Percentiles rank a stretch among this genome's conserved stretches.
Evolutionary conservation across 1,140 invertebrate genomes (phyloP).

Genomic region (Drosophila micromelanica): DNA sequence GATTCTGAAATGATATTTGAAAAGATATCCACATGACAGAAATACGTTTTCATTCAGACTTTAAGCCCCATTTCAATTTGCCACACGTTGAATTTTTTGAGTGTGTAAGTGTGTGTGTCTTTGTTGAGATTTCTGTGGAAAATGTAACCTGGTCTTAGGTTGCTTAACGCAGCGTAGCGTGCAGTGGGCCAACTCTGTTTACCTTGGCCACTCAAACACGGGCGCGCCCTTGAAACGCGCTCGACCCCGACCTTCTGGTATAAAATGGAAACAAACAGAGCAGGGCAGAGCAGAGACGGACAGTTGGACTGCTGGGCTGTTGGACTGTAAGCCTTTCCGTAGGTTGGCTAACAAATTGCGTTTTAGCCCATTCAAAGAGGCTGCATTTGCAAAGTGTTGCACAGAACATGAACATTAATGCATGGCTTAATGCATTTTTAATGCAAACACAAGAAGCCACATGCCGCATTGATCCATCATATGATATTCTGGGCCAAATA

Average conservation of each 20-base stretch:
- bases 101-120: slow-evolving; percentile 1
- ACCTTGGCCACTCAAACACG: slow-evolving; percentile 66
- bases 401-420: slow-evolving; percentile 73
- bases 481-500: slow-evolving; percentile 41
- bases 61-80: slow-evolving; percentile 29
- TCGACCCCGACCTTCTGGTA: slow-evolving; percentile 6
- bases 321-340: background rate
- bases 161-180: slow-evolving; percentile 46
- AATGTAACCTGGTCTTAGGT: slow-evolving; percentile 44
- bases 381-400: slow-evolving; percentile 54
- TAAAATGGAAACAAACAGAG: background rate
- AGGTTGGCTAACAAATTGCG: slow-evolving; percentile 39
- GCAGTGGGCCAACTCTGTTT: slow-evolving; percentile 34
- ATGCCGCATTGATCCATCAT: slow-evolving; percentile 5
- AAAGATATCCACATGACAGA: too few relatives aligned
- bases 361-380: slow-evolving; percentile 1
- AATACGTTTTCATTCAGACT: slow-evolving; percentile 10
- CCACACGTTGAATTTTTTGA: background rate
- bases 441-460: slow-evolving; percentile 64
- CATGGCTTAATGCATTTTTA: slow-evolving; percentile 77
- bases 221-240: slow-evolving; percentile 61
- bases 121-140: slow-evolving; percentile 37
- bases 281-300: background rate
- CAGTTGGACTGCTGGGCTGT: background rate
- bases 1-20: too few relatives aligned